Percentiles rank a stretch among this genome's conserved stretches.
These are phyloP conservation scores for Glandiceps talaboti DNA, from an alignment of 53 echinoderm and acorn worm species.

Conservation along the genomic window DNA sequence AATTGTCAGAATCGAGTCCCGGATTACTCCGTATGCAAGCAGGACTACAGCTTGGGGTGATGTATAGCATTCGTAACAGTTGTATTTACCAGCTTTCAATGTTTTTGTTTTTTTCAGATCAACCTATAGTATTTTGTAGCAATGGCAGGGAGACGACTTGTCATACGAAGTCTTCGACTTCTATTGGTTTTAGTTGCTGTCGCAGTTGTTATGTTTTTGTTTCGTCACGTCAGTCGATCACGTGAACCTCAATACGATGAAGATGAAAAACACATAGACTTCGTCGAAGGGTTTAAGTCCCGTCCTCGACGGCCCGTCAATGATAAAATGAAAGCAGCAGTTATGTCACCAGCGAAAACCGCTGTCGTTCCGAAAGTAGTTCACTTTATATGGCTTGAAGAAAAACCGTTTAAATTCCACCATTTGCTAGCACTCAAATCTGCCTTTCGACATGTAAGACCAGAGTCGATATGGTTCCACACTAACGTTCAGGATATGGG, in stretches of 20 bases:
- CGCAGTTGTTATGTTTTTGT: neutral
- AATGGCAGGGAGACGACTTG: neutral
- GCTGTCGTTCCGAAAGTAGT: slow-evolving; percentile 12
- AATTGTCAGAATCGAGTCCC: too few species aligned
- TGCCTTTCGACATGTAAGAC: slow-evolving; percentile 2
- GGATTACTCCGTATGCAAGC: too few species aligned
- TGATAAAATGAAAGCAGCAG: neutral
- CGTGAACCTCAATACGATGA: neutral
- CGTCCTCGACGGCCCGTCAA: neutral
- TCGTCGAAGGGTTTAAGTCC: neutral
- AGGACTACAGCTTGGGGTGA: too few species aligned
- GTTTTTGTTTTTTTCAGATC: too few species aligned
- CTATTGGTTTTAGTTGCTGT: neutral
- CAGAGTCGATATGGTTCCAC: slow-evolving; percentile 10
- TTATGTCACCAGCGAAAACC: neutral
- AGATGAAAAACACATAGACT: neutral
- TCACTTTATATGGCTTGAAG: slow-evolving; percentile 8
- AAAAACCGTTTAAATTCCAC: slow-evolving; percentile 8
- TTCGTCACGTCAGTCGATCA: neutral
- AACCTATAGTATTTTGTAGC: too few species aligned
- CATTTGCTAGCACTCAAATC: slow-evolving; percentile 2
- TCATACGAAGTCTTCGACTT: neutral
- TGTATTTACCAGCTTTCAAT: too few species aligned
- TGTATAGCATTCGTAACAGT: too few species aligned
- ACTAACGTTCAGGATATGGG: neutral